Evolutionary conservation across 1,140 invertebrate genomes (phyloP), one percentile per base, ranked within the genome.

Genomic region (Xylocopa sonorina): DNA sequence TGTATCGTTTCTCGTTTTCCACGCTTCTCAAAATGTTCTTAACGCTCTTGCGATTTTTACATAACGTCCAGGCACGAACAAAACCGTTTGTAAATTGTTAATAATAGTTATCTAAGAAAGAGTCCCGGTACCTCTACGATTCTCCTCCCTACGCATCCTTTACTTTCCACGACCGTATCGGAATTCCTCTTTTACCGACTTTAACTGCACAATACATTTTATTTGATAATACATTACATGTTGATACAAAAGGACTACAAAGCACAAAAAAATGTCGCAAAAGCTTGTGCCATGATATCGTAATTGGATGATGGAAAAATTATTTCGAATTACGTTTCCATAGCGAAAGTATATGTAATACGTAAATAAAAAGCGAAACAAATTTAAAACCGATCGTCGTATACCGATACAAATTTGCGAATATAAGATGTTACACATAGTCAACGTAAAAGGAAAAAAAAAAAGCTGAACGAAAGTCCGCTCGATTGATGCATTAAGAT

Each of bases 101-200:
- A 32, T 57, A 43, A 0, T n/a, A n/a, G n/a, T n/a, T 21, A 21
- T 27, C 3, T 12, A 50, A 84, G 73, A 85, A 75, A 81, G 83
- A 85, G 82, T 69, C 82, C 46, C 83, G 83, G 82, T 85, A 74
- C 79, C 82, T 38, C 46, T 76, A 76, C 38, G 73, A 41, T 84
- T 80, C 53, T 67, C 46, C 62, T 68, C 78, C n/a, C 48, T 21
- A 68, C 41, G 3, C 32, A n/a, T 29, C 12, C 12, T 48, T 12
- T 38, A 53, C 48, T 46, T 53, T 68, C 27, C 3, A 58, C 55
- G n/a, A n/a, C n/a, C n/a, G 21, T 16, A 4, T 41, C 27, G 18
- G 24, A 9, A 38, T 66, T 43, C 12, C 53, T 55, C 50, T 34
- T 24, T 57, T 10, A 12, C 1, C 21, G 3, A 18, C 2, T 34